Conservation (phyloP, 2,797 vertebrate species). For the Limosa lapponica region DNA sequence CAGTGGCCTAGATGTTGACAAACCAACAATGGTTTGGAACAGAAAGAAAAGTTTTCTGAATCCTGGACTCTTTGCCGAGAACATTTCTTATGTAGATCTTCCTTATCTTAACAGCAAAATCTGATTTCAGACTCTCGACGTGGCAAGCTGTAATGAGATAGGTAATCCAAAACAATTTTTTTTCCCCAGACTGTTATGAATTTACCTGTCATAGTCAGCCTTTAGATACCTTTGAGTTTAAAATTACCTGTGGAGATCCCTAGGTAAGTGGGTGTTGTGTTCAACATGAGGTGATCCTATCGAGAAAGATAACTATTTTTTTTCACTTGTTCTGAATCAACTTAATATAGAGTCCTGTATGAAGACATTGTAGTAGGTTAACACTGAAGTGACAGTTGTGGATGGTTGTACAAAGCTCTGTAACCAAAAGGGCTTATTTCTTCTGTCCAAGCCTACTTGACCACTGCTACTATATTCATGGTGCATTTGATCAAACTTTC, state of each 20-base stretch:
- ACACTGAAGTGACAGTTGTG: neutral
- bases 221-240: neutral
- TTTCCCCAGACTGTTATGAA: neutral
- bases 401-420: neutral
- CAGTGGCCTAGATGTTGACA: neutral
- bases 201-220: neutral
- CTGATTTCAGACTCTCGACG: neutral
- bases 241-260: neutral
- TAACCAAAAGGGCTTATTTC: neutral
- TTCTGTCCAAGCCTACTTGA: neutral
- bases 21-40: neutral
- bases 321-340: neutral
- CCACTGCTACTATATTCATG: neutral
- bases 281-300: neutral
- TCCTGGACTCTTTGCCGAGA: neutral
- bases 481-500: neutral
- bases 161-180: neutral
- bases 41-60: neutral
- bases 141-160: neutral
- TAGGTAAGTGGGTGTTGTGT: neutral
- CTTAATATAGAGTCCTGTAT: neutral
- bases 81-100: neutral
- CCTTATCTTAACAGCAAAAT: neutral
- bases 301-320: neutral
- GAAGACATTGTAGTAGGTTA: neutral